phyloP scores from a whole-genome alignment of 2,113 vertebrate species.

The Alethe diademata region DNA sequence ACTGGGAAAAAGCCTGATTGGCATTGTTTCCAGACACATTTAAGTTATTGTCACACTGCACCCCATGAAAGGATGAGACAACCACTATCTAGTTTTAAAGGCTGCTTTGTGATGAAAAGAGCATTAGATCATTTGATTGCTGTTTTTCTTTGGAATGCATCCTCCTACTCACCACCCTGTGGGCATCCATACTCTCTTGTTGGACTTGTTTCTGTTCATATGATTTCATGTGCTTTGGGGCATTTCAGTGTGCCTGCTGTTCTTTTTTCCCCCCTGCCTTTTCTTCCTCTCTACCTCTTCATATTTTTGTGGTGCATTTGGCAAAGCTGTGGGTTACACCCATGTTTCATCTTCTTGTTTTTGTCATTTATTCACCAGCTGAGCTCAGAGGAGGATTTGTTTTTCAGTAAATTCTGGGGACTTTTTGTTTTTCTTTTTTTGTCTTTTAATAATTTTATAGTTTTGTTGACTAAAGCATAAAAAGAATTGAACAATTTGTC shows the following conservation, averaged over 20 bases:
- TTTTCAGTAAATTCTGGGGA: constrained; percentile 54
- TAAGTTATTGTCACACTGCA: background rate
- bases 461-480: constrained; percentile 54
- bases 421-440: constrained; percentile 43
- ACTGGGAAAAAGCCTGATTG: background rate
- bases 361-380: constrained; percentile 60
- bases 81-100: background rate
- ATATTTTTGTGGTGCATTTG: constrained; percentile 56
- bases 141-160: constrained; percentile 36
- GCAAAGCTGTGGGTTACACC: constrained; percentile 59
- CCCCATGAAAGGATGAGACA: background rate
- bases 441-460: constrained; percentile 59
- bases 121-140: constrained; percentile 35
- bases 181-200: constrained; percentile 38
- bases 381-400: constrained; percentile 55
- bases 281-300: constrained; percentile 28
- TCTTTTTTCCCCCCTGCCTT: background rate
- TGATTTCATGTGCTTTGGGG: constrained; percentile 41
- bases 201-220: constrained; percentile 30
- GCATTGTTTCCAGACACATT: background rate
- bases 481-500: constrained; percentile 26
- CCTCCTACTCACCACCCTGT: constrained; percentile 30
- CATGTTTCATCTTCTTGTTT: constrained; percentile 59
- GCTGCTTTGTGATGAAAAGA: constrained; percentile 30
- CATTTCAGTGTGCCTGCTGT: constrained; percentile 15